Percentiles rank a stretch among this genome's conserved stretches.
Evolutionary conservation across 2,888 invertebrate genomes (phyloP).

Genomic region (Choreutis nemorana): DNA sequence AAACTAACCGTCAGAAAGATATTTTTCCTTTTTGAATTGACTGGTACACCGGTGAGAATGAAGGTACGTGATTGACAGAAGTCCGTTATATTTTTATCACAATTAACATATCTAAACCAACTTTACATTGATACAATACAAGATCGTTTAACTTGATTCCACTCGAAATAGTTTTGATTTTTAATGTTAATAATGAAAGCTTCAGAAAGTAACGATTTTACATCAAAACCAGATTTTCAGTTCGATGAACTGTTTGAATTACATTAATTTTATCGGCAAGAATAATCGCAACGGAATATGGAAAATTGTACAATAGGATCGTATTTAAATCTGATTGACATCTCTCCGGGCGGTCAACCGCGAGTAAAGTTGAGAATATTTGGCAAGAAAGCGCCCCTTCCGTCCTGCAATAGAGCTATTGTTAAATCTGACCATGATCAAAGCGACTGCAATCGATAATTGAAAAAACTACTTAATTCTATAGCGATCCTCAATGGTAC

Average conservation of each 20-base stretch:
- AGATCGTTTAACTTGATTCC: conserved; percentile 48
- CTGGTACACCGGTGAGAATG: too few relatives aligned
- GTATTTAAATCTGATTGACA: conserved; percentile 65
- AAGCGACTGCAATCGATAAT: conserved; percentile 43
- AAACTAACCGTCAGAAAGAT: too few relatives aligned
- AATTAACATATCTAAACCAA: background rate
- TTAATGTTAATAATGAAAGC: conserved; percentile 19
- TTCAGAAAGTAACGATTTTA: conserved; percentile 30
- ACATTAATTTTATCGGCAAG: conserved; percentile 48
- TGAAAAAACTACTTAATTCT: conserved; percentile 43
- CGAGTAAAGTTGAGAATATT: conserved; percentile 15
- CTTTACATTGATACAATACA: conserved; percentile 3
- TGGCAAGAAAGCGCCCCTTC: conserved; percentile 25
- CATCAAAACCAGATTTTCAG: conserved; percentile 41
- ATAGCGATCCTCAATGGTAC: conserved; percentile 20
- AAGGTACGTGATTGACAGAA: conserved; percentile 11
- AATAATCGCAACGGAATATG: conserved; percentile 47
- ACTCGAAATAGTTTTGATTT: conserved; percentile 27
- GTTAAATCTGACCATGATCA: conserved; percentile 50
- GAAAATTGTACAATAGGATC: conserved; percentile 46
- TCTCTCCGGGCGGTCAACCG: conserved; percentile 57
- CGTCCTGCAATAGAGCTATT: conserved; percentile 36
- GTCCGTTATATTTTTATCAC: conserved; percentile 8
- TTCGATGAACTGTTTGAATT: conserved; percentile 44
- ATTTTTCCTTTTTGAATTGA: too few relatives aligned